These are phyloP conservation scores for Drosophila micromelanica DNA, from an alignment of 1,140 invertebrate species.

Conservation along the genomic window DNA sequence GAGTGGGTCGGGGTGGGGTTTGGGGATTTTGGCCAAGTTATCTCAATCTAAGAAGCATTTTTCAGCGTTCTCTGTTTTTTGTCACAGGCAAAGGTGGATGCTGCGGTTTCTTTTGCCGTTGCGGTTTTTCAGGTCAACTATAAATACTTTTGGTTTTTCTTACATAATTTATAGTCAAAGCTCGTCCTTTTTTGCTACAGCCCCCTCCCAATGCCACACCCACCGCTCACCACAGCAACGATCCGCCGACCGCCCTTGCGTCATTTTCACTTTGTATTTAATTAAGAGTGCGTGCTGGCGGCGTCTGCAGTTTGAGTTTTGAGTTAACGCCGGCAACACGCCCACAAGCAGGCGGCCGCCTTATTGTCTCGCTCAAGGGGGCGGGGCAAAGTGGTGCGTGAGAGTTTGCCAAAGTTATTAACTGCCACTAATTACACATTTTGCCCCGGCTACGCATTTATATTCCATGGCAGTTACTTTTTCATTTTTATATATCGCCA, in stretches of 20 bases:
- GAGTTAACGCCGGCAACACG: slow-evolving; percentile 20
- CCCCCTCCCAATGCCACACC: not conserved
- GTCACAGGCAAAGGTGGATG: slow-evolving; percentile 38
- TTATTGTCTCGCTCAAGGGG: slow-evolving; percentile 3
- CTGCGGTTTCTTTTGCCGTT: slow-evolving; percentile 31
- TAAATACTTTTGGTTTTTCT: slow-evolving; percentile 55
- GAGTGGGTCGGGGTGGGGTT: not conserved
- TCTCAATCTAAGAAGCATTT: slow-evolving; percentile 69
- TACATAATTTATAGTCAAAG: slow-evolving; percentile 62
- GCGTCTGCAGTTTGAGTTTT: slow-evolving; percentile 30
- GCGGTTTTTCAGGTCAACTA: slow-evolving; percentile 58
- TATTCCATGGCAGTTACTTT: slow-evolving; percentile 59
- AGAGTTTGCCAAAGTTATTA: slow-evolving; percentile 72
- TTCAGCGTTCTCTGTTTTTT: slow-evolving; percentile 60
- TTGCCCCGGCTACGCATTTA: slow-evolving; percentile 66
- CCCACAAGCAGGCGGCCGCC: slow-evolving; percentile 10
- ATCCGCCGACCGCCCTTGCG: slow-evolving; percentile 6
- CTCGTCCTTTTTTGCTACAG: slow-evolving; percentile 1
- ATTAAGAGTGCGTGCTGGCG: slow-evolving; percentile 60
- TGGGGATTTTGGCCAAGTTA: slow-evolving; percentile 36
- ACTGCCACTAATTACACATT: slow-evolving; percentile 75
- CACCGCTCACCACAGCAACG: not conserved
- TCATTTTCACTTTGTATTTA: slow-evolving; percentile 63
- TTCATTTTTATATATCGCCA: slow-evolving; percentile 40
- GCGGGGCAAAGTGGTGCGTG: slow-evolving; percentile 23